Base-by-base conservation (phyloP, 2,113 vertebrate genomes). In the Ia io region DNA sequence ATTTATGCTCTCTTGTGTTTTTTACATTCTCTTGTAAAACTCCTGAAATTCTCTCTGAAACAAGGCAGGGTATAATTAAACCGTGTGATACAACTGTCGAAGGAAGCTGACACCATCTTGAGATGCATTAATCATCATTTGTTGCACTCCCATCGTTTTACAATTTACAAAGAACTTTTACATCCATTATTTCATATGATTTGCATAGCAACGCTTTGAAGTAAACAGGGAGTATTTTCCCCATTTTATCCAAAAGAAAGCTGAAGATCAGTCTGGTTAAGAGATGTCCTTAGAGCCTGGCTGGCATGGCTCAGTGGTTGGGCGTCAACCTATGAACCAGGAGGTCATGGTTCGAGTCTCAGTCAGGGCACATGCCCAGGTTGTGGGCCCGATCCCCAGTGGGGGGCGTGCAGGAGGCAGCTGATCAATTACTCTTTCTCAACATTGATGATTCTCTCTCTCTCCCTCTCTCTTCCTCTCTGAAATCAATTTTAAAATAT, bases 51-150 rank as follows among this genome's bases (percentile, higher is more conserved):
- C 80, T 83, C 71, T 89, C 84, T 86, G 87, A 94, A 91, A 95
- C 84, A 70, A 97, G 79, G 23, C 95, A 93, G 84, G 42, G 42
- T 91, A 44, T 96, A 95, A 94, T 97, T 96, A 91, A 96, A 93
- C 93, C 1, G 1, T 82, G 67, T 37, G 28, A 71, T 74, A 86
- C 32, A 74, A 93, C 63, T 83, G 70, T 59, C 40, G 10, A 65
- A 83, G 61, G 53, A 90, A 86, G 69, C 42, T 79, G 78, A 93
- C 87, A 93, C 73, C 35, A 51, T 69, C 74, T 70, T 84, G 53
- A 93, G 83, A 85, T n/a, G 28, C 84, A 96, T 95, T 92, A 59
- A 95, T 94, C 90, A 93, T 95, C 87, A 74, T 84, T 83, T 91
- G 49, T 92, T 63, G 25, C 83, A 89, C 84, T 92, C 2, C 0